A percentile compares a stretch with the other conserved stretches of the same genome.
Evolutionary conservation across 2,113 vertebrate genomes (phyloP).

Genomic region (Circaetus gallicus): DNA sequence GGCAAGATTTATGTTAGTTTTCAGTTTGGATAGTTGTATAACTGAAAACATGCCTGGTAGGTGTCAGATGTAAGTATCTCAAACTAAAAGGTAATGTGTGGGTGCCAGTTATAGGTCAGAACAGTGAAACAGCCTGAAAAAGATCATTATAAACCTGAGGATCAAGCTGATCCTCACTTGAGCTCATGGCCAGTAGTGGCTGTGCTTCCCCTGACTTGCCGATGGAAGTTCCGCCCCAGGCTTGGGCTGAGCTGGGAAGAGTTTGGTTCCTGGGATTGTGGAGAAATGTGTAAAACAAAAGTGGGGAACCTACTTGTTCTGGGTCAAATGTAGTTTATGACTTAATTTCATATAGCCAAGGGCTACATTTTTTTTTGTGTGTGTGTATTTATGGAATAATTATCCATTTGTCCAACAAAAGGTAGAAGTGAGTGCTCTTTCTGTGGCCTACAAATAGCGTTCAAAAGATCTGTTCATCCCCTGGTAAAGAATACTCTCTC

Average conservation of each 20-base stretch:
- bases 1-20: not conserved
- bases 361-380: not conserved
- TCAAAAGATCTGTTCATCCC: not conserved
- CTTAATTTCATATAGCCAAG: not conserved
- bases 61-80: not conserved
- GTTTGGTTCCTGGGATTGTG: not conserved
- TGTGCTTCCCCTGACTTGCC: accelerated
- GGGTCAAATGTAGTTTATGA: not conserved
- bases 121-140: not conserved
- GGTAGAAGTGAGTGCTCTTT: not conserved
- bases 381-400: not conserved
- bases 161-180: not conserved
- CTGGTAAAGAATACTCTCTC: accelerated
- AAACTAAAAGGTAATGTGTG: not conserved
- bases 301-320: not conserved
- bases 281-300: not conserved
- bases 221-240: accelerated
- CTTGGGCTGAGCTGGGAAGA: not conserved
- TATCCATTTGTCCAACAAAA: not conserved
- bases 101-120: not conserved
- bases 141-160: not conserved
- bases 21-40: not conserved
- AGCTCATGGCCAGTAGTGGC: accelerated
- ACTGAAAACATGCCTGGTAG: not conserved
- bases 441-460: not conserved